Evolutionary conservation across 2,888 invertebrate species (phyloP), one percentile per base, ranked within the genome.

Genomic region (Agonum fuliginosum): DNA sequence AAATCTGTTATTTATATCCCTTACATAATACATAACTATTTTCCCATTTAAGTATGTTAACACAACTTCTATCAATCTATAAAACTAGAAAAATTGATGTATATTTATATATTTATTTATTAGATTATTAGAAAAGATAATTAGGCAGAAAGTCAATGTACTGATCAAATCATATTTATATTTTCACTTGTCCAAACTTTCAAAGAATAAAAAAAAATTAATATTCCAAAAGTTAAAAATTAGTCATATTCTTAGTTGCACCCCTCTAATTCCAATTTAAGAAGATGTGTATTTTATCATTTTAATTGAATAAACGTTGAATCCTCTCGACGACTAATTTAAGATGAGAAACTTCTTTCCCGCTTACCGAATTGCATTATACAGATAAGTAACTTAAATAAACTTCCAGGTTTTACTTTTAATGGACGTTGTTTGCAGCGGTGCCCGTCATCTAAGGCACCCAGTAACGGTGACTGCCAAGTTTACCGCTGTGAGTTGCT

Each of bases 341-440:
- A 70, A 27, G 70, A 70, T 70, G 70, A 70, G 27, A 70, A 70
- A 70, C 70, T 70, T 70, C 70, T 24, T 12, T 22, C 67, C 37
- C 67, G 41, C 41, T 67, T 67, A 48, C 70, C 46, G 48, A 43
- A 48, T 30, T 70, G 70, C 70, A 46, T 70, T 48, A 27, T 27
- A 48, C 70, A 27, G 70, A 70, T 70, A 70, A 70, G 22, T 70
- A 27, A 70, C 70, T 70, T 70, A 70, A 46, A 70, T 24, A 70
- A 70, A 70, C 24, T 70, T 70, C 30, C 30, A 43, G 48, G 46
- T 70, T 70, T 43, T 70, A 70, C 27, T 70, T 70, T 43, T 70
- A 70, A 70, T 70, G 70, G 70, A 46, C 14, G 70, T 27, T 70
- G 27, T 70, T 70, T 24, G 70, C 14, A 46, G 54, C 54, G 24